Evolutionary conservation across 53 echinoderm and acorn worm genomes (phyloP), one percentile per base, ranked within the genome.

Genomic region (Echinarachnius parma): DNA sequence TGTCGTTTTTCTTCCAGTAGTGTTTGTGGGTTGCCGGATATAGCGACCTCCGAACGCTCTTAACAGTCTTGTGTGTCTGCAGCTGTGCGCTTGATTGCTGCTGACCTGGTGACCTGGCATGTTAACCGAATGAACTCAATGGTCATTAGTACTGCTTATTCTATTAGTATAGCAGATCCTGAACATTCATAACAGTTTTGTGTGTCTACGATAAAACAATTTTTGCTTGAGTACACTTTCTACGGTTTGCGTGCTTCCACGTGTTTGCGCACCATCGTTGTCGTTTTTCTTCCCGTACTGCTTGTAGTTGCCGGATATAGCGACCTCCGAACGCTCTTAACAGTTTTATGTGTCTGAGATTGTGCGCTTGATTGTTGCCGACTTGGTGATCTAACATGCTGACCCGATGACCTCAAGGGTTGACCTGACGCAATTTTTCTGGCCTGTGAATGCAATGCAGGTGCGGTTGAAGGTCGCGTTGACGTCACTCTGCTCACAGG

Each of bases 241-340:
- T 66, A 66, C 8, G 66, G 66, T 31, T 33, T 66, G 28, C 48
- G 27, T 9, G 47, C 28, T 4, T 66, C 66, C 0, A 2, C 48
- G 18, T 66, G 66, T 22, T 66, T 66, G 31, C 66, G 66, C 3
- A 47, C 47, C 47, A 59, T 59, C 19, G 66, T 46, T 31, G 34
- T 59, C 19, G 66, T 46, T 31, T 66, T 66, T 22, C 48, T 66
- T 47, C 28, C 28, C 2, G 66, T 48, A 15, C 47, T 48, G 27
- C 46, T 48, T 20, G n/a, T n/a, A n/a, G 66, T 5, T 14, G 29
- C 66, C 28, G 66, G 66, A 66, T 66, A 66, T n/a, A 66, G 66
- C 0, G 66, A 66, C n/a, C 66, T 27, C 31, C 66, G 46, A 31
- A 48, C 66, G 16, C 49, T 66, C 48, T 66, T 66, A 21, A 31